Conservation (phyloP, 2,113 vertebrate species). For the Euleptes europaea region DNA sequence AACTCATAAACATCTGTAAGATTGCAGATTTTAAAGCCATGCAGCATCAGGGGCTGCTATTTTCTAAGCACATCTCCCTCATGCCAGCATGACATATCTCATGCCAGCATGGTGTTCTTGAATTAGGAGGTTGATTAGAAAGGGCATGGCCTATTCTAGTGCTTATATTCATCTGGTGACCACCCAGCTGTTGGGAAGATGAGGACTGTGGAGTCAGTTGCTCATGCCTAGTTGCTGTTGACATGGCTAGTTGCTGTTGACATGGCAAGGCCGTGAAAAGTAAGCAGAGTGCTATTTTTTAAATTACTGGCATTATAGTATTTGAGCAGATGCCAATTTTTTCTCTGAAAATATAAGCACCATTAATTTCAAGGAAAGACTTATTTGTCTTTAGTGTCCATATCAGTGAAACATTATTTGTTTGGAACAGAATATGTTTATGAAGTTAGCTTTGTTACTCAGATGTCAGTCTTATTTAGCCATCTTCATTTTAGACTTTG, state of each 20-base stretch:
- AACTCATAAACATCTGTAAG: slow-evolving; percentile 64
- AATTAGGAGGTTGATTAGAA: slow-evolving; percentile 70
- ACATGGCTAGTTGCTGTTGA: slow-evolving; percentile 22
- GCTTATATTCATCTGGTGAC: slow-evolving; percentile 43
- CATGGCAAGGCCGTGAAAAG: slow-evolving; percentile 6
- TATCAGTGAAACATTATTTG: not conserved
- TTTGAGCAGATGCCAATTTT: slow-evolving; percentile 33
- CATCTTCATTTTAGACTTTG: not conserved
- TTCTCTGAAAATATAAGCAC: not conserved
- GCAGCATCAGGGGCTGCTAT: slow-evolving; percentile 26
- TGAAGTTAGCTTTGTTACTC: slow-evolving; percentile 20
- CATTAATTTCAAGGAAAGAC: slow-evolving; percentile 7
- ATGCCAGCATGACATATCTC: slow-evolving; percentile 49
- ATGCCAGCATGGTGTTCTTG: slow-evolving; percentile 58
- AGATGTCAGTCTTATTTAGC: not conserved
- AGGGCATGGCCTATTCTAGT: slow-evolving; percentile 38
- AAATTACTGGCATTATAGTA: not conserved
- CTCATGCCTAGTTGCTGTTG: slow-evolving; percentile 36
- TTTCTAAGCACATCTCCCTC: slow-evolving; percentile 51
- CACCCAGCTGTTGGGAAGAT: slow-evolving; percentile 45
- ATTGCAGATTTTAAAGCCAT: slow-evolving; percentile 52
- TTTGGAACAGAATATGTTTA: slow-evolving; percentile 16
- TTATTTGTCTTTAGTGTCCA: not conserved
- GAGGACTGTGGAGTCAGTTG: slow-evolving; percentile 25
- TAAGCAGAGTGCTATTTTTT: not conserved